Conservation (phyloP, 2,113 vertebrate genomes). For the Albula goreensis region DNA sequence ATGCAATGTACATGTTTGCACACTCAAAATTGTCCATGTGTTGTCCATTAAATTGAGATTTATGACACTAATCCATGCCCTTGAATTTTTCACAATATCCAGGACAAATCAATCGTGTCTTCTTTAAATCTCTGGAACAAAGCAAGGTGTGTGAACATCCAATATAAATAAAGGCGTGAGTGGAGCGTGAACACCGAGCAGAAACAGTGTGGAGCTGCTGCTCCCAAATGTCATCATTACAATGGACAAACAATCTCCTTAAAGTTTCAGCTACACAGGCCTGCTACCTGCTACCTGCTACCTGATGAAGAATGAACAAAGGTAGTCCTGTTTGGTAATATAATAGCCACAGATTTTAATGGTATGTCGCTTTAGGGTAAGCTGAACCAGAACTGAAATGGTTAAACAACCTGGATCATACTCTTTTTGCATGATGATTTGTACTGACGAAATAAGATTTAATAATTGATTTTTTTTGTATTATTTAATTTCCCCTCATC, state of each 20-base stretch:
- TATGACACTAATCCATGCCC: not conserved
- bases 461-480: too few relatives aligned
- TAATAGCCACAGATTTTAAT: too few relatives aligned
- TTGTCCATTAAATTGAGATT: not conserved
- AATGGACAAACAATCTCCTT: not conserved
- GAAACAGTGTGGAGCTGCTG: too few relatives aligned
- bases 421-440: too few relatives aligned
- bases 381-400: too few relatives aligned
- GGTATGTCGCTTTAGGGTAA: too few relatives aligned
- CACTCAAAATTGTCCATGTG: not conserved
- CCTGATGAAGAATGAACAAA: not conserved
- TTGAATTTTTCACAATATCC: not conserved
- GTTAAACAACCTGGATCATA: too few relatives aligned
- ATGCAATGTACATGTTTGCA: not conserved
- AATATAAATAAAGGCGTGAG: too few relatives aligned
- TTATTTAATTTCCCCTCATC: too few relatives aligned
- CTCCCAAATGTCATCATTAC: too few relatives aligned
- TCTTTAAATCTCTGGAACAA: not conserved
- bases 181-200: not conserved
- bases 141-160: not conserved
- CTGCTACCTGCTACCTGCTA: not conserved
- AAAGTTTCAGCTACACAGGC: not conserved
- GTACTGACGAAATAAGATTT: too few relatives aligned
- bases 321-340: too few relatives aligned
- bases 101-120: not conserved